These are phyloP conservation scores for Catharus bicknelli DNA, from an alignment of 2,113 vertebrate species.

Conservation along the genomic window DNA sequence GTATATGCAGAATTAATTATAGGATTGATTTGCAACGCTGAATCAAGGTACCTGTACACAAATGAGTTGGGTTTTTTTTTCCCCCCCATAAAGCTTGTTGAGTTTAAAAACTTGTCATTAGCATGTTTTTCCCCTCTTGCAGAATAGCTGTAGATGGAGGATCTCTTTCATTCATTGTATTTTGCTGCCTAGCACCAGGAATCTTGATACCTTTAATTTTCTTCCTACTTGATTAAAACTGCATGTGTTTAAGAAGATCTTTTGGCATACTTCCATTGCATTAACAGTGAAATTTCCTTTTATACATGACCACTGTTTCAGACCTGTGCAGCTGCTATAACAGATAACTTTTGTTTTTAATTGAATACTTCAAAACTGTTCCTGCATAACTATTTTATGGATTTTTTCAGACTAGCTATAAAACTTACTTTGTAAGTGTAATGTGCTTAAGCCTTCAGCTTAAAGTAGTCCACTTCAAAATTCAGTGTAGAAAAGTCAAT, in stretches of 20 bases:
- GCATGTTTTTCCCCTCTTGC: slow-evolving; percentile 78
- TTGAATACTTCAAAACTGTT: slow-evolving; percentile 73
- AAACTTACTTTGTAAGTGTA: slow-evolving; percentile 49
- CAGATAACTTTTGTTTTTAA: slow-evolving; percentile 77
- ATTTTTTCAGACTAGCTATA: slow-evolving; percentile 72
- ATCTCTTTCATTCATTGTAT: slow-evolving; percentile 74
- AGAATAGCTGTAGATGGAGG: slow-evolving; percentile 79
- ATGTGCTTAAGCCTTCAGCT: slow-evolving; percentile 71
- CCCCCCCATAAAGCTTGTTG: slow-evolving; percentile 49
- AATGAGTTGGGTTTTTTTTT: slow-evolving; percentile 39
- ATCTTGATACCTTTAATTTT: slow-evolving; percentile 75
- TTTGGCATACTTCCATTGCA: slow-evolving; percentile 80
- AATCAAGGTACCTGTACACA: slow-evolving; percentile 78
- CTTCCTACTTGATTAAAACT: slow-evolving; percentile 76
- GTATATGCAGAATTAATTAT: slow-evolving; percentile 74
- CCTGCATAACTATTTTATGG: slow-evolving; percentile 72
- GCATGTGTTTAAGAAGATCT: slow-evolving; percentile 79
- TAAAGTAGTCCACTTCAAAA: slow-evolving; percentile 71
- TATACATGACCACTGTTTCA: slow-evolving; percentile 81
- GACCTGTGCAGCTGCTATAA: slow-evolving; percentile 78
- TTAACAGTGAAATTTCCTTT: slow-evolving; percentile 84
- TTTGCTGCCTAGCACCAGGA: slow-evolving; percentile 77
- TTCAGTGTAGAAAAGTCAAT: slow-evolving; percentile 75
- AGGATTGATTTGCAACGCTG: slow-evolving; percentile 74
- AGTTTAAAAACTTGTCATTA: slow-evolving; percentile 71